A percentile compares a stretch with the other conserved stretches of the same genome.
phyloP scores from a whole-genome alignment of 2,113 vertebrate genomes.

The Maccullochella peelii region DNA sequence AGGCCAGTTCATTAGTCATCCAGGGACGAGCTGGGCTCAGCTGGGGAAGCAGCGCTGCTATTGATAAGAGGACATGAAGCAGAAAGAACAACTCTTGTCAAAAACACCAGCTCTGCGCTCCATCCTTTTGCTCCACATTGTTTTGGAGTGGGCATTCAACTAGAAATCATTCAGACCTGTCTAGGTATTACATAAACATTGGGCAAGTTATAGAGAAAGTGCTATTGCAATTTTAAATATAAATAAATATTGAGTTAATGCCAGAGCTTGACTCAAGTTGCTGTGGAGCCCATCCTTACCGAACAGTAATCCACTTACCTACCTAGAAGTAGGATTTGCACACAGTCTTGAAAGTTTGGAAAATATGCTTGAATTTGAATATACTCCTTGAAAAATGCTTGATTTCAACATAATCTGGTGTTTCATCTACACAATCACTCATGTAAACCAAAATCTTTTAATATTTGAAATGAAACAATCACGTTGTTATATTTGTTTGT shows the following conservation, averaged over 20 bases:
- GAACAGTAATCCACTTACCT: background rate
- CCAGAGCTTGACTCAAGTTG: background rate
- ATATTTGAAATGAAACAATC: too few species aligned
- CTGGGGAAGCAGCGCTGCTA: constrained; percentile 49
- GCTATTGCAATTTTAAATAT: too few species aligned
- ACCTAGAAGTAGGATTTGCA: background rate
- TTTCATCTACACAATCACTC: too few species aligned
- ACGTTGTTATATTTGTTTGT: too few species aligned
- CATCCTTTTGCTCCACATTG: constrained; percentile 13
- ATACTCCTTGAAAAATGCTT: too few species aligned
- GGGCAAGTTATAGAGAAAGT: background rate
- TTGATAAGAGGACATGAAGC: constrained; percentile 65
- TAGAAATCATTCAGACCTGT: constrained; percentile 46
- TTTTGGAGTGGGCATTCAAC: constrained; percentile 34
- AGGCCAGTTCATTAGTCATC: constrained; percentile 71
- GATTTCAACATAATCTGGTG: too few species aligned
- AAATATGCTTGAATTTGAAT: too few species aligned
- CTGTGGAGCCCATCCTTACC: background rate
- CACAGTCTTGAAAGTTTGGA: too few species aligned
- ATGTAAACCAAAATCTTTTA: too few species aligned
- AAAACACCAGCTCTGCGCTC: constrained; percentile 23
- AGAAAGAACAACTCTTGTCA: constrained; percentile 64
- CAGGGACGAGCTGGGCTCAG: constrained; percentile 51
- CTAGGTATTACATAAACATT: constrained; percentile 36
- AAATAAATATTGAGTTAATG: background rate